Conservation (phyloP, 2,113 vertebrate genomes). For the Mus musculus region DNA sequence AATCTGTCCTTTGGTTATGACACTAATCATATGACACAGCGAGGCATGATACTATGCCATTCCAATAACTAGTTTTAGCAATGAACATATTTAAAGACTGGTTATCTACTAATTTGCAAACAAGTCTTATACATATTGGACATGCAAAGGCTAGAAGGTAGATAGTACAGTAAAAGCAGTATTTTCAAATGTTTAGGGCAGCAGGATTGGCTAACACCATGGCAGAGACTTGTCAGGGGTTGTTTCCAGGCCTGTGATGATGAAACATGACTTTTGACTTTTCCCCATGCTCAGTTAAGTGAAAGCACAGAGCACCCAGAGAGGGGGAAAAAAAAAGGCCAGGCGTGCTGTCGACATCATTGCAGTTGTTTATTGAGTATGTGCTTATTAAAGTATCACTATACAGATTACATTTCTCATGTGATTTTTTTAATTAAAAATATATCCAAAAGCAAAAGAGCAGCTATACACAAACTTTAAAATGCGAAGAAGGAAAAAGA, state of each 20-base stretch:
- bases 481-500: slow-evolving; percentile 63
- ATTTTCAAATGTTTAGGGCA: slow-evolving; percentile 28
- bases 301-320: neutral
- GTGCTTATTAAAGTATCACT: slow-evolving; percentile 54
- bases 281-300: neutral
- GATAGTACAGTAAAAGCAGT: neutral
- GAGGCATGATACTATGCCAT: neutral
- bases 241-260: neutral
- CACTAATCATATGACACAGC: neutral
- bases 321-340: neutral
- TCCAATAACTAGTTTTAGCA: neutral
- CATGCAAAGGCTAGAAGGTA: neutral
- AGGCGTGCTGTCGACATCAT: neutral
- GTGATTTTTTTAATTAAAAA: slow-evolving; percentile 70
- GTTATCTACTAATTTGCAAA: slow-evolving; percentile 16
- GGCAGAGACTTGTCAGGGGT: neutral
- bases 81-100: slow-evolving; percentile 22
- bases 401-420: slow-evolving; percentile 50
- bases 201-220: neutral
- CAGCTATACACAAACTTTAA: slow-evolving; percentile 58
- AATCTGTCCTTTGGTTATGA: slow-evolving; percentile 5
- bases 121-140: neutral
- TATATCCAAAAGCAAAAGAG: slow-evolving; percentile 69
- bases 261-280: neutral
- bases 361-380: slow-evolving; percentile 50